Conservation (phyloP, 2,888 invertebrate genomes). For the Cataglyphis livida region DNA sequence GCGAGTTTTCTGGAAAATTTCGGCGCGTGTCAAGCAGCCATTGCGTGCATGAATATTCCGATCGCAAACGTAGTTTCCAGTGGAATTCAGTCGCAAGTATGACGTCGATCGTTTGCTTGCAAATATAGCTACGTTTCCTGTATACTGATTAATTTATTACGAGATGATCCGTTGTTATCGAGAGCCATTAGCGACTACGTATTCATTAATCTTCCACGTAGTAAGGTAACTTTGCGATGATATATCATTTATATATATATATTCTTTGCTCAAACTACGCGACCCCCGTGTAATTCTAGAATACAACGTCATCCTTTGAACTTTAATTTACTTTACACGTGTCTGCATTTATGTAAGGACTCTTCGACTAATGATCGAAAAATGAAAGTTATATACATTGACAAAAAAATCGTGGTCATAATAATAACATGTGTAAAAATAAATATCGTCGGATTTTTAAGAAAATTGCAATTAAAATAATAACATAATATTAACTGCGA, state of each 20-base stretch:
- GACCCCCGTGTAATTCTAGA: not conserved
- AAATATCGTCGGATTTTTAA: not conserved
- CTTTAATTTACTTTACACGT: not conserved
- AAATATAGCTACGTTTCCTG: slow-evolving; percentile 27
- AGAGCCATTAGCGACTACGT: slow-evolving; percentile 3
- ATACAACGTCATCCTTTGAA: not conserved
- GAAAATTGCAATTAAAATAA: not conserved
- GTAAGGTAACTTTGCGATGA: not conserved
- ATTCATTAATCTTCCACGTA: not conserved
- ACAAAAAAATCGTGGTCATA: not conserved
- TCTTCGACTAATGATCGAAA: not conserved
- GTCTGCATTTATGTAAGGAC: not conserved
- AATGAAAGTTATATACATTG: not conserved
- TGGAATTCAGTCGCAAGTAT: not conserved
- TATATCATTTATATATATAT: not conserved
- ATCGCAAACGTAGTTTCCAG: not conserved
- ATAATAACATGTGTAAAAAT: not conserved
- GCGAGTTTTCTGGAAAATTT: not conserved
- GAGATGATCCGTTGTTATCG: slow-evolving; percentile 22
- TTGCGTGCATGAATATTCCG: slow-evolving; percentile 4
- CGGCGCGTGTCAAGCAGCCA: not conserved
- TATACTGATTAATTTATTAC: slow-evolving; percentile 33
- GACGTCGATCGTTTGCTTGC: slow-evolving; percentile 6
- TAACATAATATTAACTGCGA: not conserved
- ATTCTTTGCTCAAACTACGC: not conserved